A percentile compares a stretch with the other conserved stretches of the same genome.
Evolutionary conservation across 2,888 invertebrate genomes (phyloP).

Genomic region (Chymomyza procnemis): DNA sequence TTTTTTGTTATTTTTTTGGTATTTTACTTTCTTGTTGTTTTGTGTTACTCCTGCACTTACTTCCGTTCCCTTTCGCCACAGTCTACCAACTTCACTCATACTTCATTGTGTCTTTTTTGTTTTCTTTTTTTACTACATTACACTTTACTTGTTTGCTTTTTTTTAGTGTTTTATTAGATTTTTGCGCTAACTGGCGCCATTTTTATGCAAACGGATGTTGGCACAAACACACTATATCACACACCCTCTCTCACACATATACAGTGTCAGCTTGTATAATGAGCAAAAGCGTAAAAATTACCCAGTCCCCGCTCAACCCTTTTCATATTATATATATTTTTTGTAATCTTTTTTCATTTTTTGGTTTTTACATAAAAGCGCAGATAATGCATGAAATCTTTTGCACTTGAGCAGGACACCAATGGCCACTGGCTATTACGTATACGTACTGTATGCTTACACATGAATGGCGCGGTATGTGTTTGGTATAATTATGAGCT

Average conservation of each 20-base stretch:
- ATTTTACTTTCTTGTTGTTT: slow-evolving; percentile 7
- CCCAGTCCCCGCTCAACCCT: slow-evolving; percentile 38
- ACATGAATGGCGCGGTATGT: neutral
- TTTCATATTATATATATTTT: slow-evolving; percentile 15
- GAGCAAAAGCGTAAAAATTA: slow-evolving; percentile 69
- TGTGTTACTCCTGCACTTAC: neutral
- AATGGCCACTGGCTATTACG: slow-evolving; percentile 30
- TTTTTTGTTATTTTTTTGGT: neutral
- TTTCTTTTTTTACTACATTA: slow-evolving; percentile 32
- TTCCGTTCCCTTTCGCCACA: neutral
- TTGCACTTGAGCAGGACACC: slow-evolving; percentile 50
- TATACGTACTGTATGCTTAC: slow-evolving; percentile 3
- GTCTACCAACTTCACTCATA: neutral
- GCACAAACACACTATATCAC: slow-evolving; percentile 15
- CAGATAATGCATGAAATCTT: slow-evolving; percentile 64
- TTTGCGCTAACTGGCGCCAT: slow-evolving; percentile 58
- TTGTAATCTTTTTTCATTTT: slow-evolving; percentile 32
- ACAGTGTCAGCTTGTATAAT: slow-evolving; percentile 42
- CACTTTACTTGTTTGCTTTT: slow-evolving; percentile 47
- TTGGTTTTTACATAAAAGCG: slow-evolving; percentile 19
- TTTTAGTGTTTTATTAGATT: slow-evolving; percentile 63
- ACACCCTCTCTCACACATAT: neutral
- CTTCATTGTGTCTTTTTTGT: slow-evolving; percentile 25
- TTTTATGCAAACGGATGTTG: slow-evolving; percentile 59
- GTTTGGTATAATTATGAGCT: slow-evolving; percentile 63